phyloP scores from a whole-genome alignment of 2,888 invertebrate species.

The Sesamia inferens region DNA sequence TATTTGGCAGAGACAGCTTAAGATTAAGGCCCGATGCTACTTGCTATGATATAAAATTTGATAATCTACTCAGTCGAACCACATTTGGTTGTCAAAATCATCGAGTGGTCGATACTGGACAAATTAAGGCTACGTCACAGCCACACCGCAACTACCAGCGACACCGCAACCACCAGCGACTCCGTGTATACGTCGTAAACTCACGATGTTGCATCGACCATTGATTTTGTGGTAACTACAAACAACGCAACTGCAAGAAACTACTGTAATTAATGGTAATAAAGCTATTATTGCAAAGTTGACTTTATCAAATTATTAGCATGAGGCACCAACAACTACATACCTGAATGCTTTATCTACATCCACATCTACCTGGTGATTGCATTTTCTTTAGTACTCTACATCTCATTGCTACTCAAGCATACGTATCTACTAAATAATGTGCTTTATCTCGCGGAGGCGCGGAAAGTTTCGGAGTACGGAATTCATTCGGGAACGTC shows the following conservation, averaged over 20 bases:
- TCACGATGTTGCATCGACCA: background rate
- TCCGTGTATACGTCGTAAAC: background rate
- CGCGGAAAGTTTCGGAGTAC: slow-evolving; percentile 15
- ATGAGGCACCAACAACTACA: background rate
- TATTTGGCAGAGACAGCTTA: background rate
- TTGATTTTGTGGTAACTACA: background rate
- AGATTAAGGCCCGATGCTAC: background rate
- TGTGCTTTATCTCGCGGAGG: slow-evolving; percentile 31
- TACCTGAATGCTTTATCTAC: background rate
- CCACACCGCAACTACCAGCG: background rate
- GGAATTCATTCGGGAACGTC: slow-evolving; percentile 46
- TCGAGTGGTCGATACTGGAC: background rate
- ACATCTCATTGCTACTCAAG: background rate
- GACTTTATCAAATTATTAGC: background rate
- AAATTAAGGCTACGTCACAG: background rate
- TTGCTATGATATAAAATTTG: too few species aligned
- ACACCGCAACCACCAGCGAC: background rate
- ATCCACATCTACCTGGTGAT: background rate
- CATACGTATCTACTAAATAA: slow-evolving; percentile 48
- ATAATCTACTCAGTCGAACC: background rate
- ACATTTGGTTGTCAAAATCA: background rate
- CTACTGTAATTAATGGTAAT: background rate
- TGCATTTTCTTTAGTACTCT: background rate
- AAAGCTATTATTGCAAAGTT: background rate
- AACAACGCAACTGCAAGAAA: background rate